Percentiles rank a stretch among this genome's conserved stretches.
Conservation (phyloP, 64 coral and sea anemone species). For the Stichodactyla helianthus region DNA sequence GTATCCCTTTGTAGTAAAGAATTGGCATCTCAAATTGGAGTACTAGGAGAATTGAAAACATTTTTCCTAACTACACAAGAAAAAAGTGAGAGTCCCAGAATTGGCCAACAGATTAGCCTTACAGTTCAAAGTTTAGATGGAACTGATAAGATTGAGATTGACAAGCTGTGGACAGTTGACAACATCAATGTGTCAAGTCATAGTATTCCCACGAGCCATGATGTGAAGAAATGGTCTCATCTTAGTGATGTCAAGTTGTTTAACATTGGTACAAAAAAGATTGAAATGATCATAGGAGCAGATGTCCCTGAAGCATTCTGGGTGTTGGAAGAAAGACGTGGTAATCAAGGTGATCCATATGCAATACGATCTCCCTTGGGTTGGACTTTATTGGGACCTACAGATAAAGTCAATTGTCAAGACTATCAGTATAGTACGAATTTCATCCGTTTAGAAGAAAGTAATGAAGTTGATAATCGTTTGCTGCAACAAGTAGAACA, state of each 20-base stretch:
- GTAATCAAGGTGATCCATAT: constrained; percentile 41
- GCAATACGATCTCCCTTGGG: constrained; percentile 31
- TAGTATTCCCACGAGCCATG: constrained; percentile 16
- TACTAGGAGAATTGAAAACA: neutral
- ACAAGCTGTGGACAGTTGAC: constrained; percentile 34
- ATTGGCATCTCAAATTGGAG: constrained; percentile 10
- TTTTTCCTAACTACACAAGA: constrained; percentile 48
- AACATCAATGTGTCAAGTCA: constrained; percentile 34
- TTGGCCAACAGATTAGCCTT: constrained; percentile 20
- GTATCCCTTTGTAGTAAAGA: constrained; percentile 26
- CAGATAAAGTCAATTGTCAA: neutral
- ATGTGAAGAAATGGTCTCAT: constrained; percentile 42
- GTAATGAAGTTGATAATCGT: neutral
- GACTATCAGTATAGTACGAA: neutral
- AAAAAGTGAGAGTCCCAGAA: constrained; percentile 18
- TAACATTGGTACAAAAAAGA: constrained; percentile 20
- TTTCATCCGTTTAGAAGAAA: constrained; percentile 17
- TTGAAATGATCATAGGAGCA: constrained; percentile 44
- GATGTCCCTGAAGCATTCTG: constrained; percentile 63
- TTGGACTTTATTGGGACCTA: constrained; percentile 33
- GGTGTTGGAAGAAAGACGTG: constrained; percentile 53
- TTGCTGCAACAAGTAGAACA: constrained; percentile 28
- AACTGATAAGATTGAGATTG: constrained; percentile 21
- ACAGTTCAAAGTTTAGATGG: constrained; percentile 23
- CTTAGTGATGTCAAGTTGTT: constrained; percentile 38